A percentile compares a stretch with the other conserved stretches of the same genome.
These are phyloP conservation scores for Harlomillsia oculata DNA, from an alignment of 1,140 invertebrate species.

Conservation along the genomic window DNA sequence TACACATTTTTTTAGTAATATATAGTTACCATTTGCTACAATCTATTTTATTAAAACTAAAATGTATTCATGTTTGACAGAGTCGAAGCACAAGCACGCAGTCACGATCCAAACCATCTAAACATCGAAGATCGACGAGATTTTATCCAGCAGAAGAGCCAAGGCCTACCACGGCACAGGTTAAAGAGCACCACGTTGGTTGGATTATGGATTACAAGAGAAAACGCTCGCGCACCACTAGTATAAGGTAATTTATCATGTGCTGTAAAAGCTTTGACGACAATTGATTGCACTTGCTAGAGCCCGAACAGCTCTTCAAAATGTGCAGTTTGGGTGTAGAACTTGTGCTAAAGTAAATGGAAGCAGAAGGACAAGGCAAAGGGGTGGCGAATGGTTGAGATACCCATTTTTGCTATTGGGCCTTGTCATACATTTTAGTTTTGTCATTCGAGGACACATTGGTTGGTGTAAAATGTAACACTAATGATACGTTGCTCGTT, in stretches of 20 bases:
- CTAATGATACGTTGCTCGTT: constrained; percentile 2
- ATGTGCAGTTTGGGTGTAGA: constrained; percentile 27
- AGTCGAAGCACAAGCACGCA: constrained; percentile 3
- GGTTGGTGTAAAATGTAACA: too few relatives aligned
- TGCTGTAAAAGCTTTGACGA: neutral
- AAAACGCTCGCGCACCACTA: constrained; percentile 64
- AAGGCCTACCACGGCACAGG: too few relatives aligned
- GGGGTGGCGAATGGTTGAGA: constrained; percentile 17
- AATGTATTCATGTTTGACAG: too few relatives aligned
- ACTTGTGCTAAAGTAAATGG: constrained; percentile 26
- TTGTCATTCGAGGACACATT: too few relatives aligned
- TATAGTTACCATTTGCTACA: neutral
- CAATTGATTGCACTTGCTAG: constrained; percentile 25
- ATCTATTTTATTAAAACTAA: neutral
- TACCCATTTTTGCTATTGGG: constrained; percentile 12
- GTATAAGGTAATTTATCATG: constrained; percentile 43
- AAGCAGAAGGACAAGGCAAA: neutral
- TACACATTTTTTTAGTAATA: neutral
- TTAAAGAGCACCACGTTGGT: constrained; percentile 83
- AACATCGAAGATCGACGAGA: constrained; percentile 11
- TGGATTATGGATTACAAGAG: constrained; percentile 90
- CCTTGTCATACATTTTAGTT: constrained; percentile 6
- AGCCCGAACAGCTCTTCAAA: constrained; percentile 24
- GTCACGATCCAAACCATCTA: constrained; percentile 1
- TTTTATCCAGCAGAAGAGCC: constrained; percentile 28